Base-by-base conservation (phyloP, 2,888 invertebrate species). In the Drosophila pegasa region DNA sequence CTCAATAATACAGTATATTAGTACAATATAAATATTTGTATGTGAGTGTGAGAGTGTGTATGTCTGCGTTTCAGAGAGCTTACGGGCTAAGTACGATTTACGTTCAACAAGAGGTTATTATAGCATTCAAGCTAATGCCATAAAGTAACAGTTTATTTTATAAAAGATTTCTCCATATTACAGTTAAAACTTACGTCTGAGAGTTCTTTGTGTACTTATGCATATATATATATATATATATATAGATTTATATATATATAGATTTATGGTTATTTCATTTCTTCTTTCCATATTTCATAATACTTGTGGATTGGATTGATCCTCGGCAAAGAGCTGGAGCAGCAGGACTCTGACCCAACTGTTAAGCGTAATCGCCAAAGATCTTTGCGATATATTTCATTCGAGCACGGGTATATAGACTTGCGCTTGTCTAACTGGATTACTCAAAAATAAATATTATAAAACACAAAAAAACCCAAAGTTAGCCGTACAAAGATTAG, bases 91-190 rank as follows among this genome's bases (percentile, higher is more conserved):
- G 57, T 83, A 85, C 72, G 73, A 73, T 78, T 79, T 80, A 89
- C 58, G 74, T 77, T 88, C 81, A 87, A 89, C 88, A 89, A 89
- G 87, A 80, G 76, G 69, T 80, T 89, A 87, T 72, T 88, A 87
- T 72, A 77, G 84, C 77, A 65, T 79, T 63, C 68, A 43, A 78
- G 70, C 78, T 74, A 72, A 87, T 83, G 88, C 88, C 75, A 83
- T 86, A 81, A 85, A 88, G 73, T 77, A 79, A 80, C 81, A 84
- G 78, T 80, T 88, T 70, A 58, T 65, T 76, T 68, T 81, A 77
- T 77, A 89, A 75, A 78, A 78, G 75, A 78, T 72, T 77, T 45
- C 25, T 71, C 40, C 73, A 76, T 79, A 66, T 80, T 80, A 85
- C 79, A 84, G 76, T 85, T 85, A 85, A 85, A 85, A 85, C 88